Conservation (phyloP, 1,140 invertebrate species). For the Littorina saxatilis region DNA sequence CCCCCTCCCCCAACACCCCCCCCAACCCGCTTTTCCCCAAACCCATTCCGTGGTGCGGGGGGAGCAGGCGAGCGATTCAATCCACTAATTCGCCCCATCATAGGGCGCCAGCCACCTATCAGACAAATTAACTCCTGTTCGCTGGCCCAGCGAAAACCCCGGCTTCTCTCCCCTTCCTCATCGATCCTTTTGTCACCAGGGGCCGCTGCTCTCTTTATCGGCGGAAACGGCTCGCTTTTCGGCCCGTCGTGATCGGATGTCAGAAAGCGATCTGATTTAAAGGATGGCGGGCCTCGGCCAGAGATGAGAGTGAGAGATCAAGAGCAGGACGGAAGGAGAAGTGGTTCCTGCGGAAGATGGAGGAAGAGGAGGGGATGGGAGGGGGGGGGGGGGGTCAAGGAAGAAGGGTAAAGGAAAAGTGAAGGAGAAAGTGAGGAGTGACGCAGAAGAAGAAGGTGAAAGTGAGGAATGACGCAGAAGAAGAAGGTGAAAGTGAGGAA, state of each 20-base stretch:
- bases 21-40: background rate
- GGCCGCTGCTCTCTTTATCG: constrained; percentile 17
- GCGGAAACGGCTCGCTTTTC: background rate
- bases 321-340: background rate
- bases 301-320: background rate
- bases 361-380: background rate
- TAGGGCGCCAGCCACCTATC: constrained; percentile 23
- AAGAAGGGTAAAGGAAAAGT: constrained; percentile 2
- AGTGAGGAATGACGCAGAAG: background rate
- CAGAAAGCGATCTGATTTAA: constrained; percentile 22
- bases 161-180: background rate
- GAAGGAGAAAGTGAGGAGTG: constrained; percentile 23
- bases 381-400: background rate
- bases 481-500: background rate
- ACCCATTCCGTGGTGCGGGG: too few relatives aligned
- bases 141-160: constrained; percentile 21
- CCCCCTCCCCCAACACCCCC: background rate
- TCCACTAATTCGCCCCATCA: constrained; percentile 35
- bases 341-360: background rate
- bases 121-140: constrained; percentile 43
- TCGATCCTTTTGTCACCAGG: constrained; percentile 6
- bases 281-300: background rate
- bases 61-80: constrained; percentile 25
- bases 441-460: background rate
- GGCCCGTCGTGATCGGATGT: background rate